Percentiles rank a stretch among this genome's conserved stretches.
Conservation (phyloP, 2,113 vertebrate species). For the Oceanodroma tethys region DNA sequence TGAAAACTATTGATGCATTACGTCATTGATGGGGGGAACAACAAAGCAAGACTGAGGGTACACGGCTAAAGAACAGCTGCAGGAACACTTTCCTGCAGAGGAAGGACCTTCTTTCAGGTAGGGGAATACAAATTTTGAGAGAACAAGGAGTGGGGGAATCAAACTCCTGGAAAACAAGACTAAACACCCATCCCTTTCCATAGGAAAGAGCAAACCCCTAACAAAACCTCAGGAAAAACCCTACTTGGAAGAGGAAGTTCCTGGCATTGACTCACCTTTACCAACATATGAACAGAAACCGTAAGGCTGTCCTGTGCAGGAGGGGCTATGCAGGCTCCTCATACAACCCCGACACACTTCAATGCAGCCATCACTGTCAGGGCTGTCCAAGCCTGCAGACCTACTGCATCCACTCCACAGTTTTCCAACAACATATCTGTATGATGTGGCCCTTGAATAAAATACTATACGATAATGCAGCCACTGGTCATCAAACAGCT, state of each 20-base stretch:
- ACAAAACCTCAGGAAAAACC: not conserved
- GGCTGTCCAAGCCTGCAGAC: not conserved
- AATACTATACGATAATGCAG: not conserved
- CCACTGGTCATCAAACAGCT: not conserved
- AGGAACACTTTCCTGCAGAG: not conserved
- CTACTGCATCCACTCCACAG: not conserved
- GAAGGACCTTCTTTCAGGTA: not conserved
- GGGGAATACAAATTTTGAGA: not conserved
- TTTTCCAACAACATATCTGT: not conserved
- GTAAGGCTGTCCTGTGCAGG: not conserved
- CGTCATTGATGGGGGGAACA: not conserved
- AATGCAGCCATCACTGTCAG: not conserved
- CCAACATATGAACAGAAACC: not conserved
- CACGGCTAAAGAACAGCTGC: not conserved
- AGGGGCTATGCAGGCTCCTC: not conserved
- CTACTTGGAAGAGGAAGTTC: not conserved
- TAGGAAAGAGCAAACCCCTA: not conserved
- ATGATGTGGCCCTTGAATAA: not conserved
- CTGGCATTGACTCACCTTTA: not conserved
- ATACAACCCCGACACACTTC: not conserved
- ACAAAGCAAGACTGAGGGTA: not conserved
- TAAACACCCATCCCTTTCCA: not conserved
- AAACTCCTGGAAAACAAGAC: not conserved
- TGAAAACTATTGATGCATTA: not conserved
- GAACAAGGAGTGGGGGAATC: not conserved